These are phyloP conservation scores for Trididemnum miniatum DNA, from an alignment of 23 tunicate genomes.

Conservation along the genomic window DNA sequence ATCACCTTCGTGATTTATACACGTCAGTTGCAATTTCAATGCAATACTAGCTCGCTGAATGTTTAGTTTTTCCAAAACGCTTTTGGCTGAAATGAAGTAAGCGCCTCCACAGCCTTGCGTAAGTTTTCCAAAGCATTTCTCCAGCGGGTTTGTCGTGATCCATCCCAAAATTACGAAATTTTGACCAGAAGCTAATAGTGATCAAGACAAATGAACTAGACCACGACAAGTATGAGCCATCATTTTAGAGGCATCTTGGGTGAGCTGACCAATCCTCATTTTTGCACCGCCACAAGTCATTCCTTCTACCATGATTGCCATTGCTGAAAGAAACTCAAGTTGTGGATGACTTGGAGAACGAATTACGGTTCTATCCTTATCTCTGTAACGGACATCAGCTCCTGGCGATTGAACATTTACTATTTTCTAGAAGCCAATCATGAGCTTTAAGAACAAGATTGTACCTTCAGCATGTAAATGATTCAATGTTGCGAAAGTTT, in stretches of 20 bases:
- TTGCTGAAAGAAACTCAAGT: neutral
- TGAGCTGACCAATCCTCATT: neutral
- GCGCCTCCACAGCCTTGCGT: neutral
- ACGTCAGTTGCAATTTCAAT: neutral
- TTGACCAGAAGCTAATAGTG: neutral
- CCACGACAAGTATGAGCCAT: neutral
- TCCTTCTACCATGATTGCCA: neutral
- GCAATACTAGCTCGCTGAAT: neutral
- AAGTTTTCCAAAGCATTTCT: neutral
- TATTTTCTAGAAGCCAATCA: neutral
- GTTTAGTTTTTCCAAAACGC: neutral
- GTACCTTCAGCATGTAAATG: neutral
- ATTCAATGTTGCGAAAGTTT: neutral
- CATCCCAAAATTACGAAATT: neutral
- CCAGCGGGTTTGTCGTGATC: neutral
- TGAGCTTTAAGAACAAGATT: neutral
- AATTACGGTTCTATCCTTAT: constrained; percentile 1
- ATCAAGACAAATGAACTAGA: neutral
- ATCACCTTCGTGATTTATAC: neutral
- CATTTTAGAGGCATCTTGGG: neutral
- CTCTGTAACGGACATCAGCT: neutral
- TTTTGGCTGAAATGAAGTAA: neutral
- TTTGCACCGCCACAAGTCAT: neutral
- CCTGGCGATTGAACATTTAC: constrained; percentile 7
- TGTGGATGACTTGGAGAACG: neutral